Base-by-base conservation (phyloP, 1,140 invertebrate species). In the Brachionus asplanchnoidis region DNA sequence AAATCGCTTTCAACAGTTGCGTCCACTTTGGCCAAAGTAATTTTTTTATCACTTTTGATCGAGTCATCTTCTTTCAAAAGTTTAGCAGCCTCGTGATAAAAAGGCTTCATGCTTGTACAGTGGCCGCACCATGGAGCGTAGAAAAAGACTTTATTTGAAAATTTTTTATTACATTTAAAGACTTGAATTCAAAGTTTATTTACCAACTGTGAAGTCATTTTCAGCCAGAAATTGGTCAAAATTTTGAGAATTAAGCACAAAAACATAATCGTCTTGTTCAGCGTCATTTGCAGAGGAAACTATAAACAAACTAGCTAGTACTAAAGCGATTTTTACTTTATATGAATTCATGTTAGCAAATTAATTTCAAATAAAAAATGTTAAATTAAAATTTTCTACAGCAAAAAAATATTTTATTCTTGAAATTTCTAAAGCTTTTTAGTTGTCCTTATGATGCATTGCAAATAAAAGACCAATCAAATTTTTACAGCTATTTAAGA, bases 1-100 rank as follows among this genome's bases (percentile, higher is more conserved):
- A 99, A 91, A 82, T 95, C 93, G 70, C 92, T 92, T 89, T 99
- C 94, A 87, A 95, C 92, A 6, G 97, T 99, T 78, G 97, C 97
- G 91, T 99, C 98, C 85, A 99, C 95, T 91, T 99, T 99, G 65
- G 91, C 98, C 79, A 99, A 91, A 89, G 95, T 95, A 85, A 99
- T 94, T 42, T 3, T 14, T 26, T 77, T 53, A 14, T 92, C 88
- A 14, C 42, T 77, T 50, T 77, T 77, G 3, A 77, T 77, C 9
- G 40, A 26, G 9, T 17, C n/a, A 17, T 80, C 78, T 65, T 60
- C 50, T 65, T 36, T 20, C 11, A 80, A 23, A 17, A 65, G 17
- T 23, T 65, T 65, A 12, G 98, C 97, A 53, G 97, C 97, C 88
- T 94, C 93, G 17, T 94, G 94, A 95, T 96, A 99, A 86, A 96